These are phyloP conservation scores for Brachyptera putata DNA, from an alignment of 2,888 invertebrate genomes.

Conservation along the genomic window DNA sequence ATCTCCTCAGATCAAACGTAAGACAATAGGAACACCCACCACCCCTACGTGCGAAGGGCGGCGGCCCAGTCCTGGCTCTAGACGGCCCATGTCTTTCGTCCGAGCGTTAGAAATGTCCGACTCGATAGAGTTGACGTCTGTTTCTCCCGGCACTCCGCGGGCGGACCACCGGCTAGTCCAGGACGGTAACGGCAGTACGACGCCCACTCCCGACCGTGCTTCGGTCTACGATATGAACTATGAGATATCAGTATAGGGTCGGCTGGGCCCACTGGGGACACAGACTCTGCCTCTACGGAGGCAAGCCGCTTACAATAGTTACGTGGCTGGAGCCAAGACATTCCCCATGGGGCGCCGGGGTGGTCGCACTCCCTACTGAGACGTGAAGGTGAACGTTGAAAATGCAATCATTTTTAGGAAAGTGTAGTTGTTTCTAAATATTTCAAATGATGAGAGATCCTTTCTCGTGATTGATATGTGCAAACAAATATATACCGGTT, in stretches of 20 bases:
- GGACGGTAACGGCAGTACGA: slow-evolving; percentile 45
- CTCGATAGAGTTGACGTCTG: slow-evolving; percentile 71
- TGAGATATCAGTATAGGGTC: slow-evolving; percentile 86
- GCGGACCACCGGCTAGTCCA: slow-evolving; percentile 36
- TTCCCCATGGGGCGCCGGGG: slow-evolving; percentile 32
- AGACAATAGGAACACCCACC: slow-evolving; percentile 43
- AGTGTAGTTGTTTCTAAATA: no score
- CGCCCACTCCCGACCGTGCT: slow-evolving; percentile 74
- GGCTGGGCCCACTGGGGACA: slow-evolving; percentile 33
- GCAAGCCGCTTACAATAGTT: slow-evolving; percentile 26
- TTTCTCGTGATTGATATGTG: no score
- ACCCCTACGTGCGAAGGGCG: slow-evolving; percentile 43
- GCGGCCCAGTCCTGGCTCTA: slow-evolving; percentile 38
- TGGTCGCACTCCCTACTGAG: slow-evolving; percentile 24
- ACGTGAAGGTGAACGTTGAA: neutral
- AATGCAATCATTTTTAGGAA: no score
- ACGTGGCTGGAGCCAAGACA: slow-evolving; percentile 29
- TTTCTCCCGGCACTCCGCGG: slow-evolving; percentile 44
- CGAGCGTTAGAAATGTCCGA: slow-evolving; percentile 87
- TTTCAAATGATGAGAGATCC: no score
- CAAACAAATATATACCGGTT: no score
- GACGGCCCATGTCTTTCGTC: slow-evolving; percentile 83
- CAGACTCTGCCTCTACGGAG: slow-evolving; percentile 31
- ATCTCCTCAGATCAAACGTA: slow-evolving; percentile 55
- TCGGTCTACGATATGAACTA: slow-evolving; percentile 94